Percentiles rank a stretch among this genome's conserved stretches.
These are phyloP conservation scores for Neosalanx taihuensis DNA, from an alignment of 2,797 vertebrate genomes.

Conservation along the genomic window DNA sequence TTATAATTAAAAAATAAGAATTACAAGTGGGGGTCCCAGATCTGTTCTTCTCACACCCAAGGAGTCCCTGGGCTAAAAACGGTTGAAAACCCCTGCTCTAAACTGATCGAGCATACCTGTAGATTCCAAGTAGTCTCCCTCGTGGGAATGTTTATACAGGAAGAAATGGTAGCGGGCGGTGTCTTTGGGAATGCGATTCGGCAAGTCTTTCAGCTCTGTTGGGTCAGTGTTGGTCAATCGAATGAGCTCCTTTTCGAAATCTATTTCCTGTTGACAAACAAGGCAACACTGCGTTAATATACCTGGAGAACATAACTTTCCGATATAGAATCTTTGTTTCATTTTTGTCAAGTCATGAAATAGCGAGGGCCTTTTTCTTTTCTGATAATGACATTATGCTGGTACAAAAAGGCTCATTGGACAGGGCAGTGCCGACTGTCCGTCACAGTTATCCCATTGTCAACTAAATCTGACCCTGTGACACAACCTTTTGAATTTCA, in stretches of 20 bases:
- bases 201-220: conserved; percentile 91
- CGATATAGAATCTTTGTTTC: conserved; percentile 6
- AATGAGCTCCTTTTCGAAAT: conserved; percentile 89
- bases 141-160: conserved; percentile 94
- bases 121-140: conserved; percentile 95
- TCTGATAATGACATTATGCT: conserved; percentile 6
- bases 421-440: conserved; percentile 25
- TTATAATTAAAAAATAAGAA: too few relatives aligned
- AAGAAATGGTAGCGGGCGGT: conserved; percentile 96
- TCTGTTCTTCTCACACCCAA: too few relatives aligned
- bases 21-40: too few relatives aligned
- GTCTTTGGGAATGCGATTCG: conserved; percentile 90
- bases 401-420: conserved; percentile 19
- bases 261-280: conserved; percentile 80
- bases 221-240: conserved; percentile 84
- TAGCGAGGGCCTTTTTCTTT: too few relatives aligned
- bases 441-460: conserved; percentile 58
- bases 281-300: neutral
- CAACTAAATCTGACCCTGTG: conserved; percentile 51
- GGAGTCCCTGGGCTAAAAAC: too few relatives aligned
- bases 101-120: conserved; percentile 74
- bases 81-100: neutral
- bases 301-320: neutral
- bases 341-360: neutral
- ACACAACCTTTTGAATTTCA: conserved; percentile 52